Conservation (phyloP, 2,113 vertebrate species). For the cattle (Bos taurus) region DNA sequence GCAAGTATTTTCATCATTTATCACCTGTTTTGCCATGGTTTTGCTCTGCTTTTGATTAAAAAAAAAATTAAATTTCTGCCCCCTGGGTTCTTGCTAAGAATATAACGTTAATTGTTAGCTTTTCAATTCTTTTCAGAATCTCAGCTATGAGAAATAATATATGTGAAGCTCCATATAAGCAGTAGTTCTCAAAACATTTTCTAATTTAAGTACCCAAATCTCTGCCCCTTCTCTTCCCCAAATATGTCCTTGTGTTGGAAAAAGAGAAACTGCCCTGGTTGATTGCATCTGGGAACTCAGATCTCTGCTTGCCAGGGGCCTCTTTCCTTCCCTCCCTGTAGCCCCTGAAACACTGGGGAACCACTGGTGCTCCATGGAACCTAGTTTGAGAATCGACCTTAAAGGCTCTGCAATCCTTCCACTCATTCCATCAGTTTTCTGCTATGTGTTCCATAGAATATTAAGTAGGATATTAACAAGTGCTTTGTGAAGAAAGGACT, state of each 20-base stretch:
- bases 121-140: not conserved
- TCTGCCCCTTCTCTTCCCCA: not conserved
- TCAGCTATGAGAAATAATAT: not conserved
- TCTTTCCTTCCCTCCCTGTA: not conserved
- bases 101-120: not conserved
- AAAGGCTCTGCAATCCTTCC: not conserved
- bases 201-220: not conserved
- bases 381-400: slow-evolving; percentile 8
- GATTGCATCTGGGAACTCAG: not conserved
- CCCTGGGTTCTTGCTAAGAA: not conserved
- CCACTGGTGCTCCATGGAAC: not conserved
- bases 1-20: not conserved
- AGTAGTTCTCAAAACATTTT: not conserved
- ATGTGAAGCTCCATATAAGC: not conserved
- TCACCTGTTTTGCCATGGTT: not conserved
- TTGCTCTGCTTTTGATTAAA: not conserved
- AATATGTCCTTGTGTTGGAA: not conserved
- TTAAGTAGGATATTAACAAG: not conserved
- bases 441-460: not conserved
- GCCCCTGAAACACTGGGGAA: not conserved
- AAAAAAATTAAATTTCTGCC: not conserved
- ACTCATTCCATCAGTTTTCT: not conserved
- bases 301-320: not conserved
- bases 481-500: not conserved
- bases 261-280: not conserved